phyloP scores from a whole-genome alignment of 2,113 vertebrate species.

The Pyxicephalus adspersus region DNA sequence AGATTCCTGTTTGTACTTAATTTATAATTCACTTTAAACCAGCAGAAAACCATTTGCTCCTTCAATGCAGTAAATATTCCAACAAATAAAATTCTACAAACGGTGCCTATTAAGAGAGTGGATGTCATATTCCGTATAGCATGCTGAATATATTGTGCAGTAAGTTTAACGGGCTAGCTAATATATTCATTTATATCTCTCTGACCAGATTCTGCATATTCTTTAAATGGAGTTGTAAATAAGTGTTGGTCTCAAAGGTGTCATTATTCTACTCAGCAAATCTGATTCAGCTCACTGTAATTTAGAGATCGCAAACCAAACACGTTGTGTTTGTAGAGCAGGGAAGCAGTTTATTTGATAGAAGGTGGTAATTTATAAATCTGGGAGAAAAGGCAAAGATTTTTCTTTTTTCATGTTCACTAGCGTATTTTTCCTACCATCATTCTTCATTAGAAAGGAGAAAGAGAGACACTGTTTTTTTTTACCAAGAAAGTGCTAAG shows the following conservation, averaged over 20 bases:
- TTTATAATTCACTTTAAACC: conserved; percentile 47
- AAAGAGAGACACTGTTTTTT: no score
- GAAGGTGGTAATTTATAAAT: background rate
- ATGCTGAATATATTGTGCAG: conserved; percentile 22
- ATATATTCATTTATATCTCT: conserved; percentile 29
- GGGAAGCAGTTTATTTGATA: background rate
- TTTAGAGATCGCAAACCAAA: background rate
- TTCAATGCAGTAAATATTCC: conserved; percentile 43
- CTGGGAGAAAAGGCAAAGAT: background rate
- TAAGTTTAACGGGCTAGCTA: background rate
- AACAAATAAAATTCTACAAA: conserved; percentile 36
- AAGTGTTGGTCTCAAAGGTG: conserved; percentile 12
- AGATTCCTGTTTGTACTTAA: conserved; percentile 37
- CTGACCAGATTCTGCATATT: conserved; percentile 3
- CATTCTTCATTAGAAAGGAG: no score
- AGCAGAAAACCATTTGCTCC: conserved; percentile 36
- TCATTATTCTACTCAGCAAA: conserved; percentile 7
- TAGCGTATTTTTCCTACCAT: no score
- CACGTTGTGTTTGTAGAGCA: background rate
- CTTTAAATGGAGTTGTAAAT: conserved; percentile 46
- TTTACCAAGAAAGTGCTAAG: no score
- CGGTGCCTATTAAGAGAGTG: conserved; percentile 12
- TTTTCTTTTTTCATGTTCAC: no score
- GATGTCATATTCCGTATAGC: conserved; percentile 27
- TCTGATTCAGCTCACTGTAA: conserved; percentile 14